Percentiles rank a stretch among this genome's conserved stretches.
phyloP scores from a whole-genome alignment of 64 coral and sea anemone species.

The Acropora tenuis region DNA sequence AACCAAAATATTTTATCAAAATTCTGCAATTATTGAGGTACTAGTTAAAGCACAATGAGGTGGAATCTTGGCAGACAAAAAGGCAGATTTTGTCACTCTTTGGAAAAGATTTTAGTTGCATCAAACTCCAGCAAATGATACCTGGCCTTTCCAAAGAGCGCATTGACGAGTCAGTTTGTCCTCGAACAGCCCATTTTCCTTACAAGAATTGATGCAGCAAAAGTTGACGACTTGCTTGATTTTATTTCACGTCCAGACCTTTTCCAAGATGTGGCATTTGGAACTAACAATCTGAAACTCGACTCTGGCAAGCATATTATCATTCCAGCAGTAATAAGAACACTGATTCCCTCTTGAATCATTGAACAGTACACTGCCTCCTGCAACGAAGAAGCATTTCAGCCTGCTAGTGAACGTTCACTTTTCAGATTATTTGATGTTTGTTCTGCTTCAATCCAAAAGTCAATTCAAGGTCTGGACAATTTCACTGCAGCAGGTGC shows the following conservation, averaged over 20 bases:
- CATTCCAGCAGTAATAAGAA: conserved; percentile 47
- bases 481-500: conserved; percentile 20
- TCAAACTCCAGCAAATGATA: conserved; percentile 48
- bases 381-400: background rate
- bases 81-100: background rate
- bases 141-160: conserved; percentile 49
- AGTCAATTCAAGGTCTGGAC: conserved; percentile 25
- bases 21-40: background rate
- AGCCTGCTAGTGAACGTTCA: conserved; percentile 29
- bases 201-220: conserved; percentile 24
- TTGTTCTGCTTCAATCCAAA: conserved; percentile 41
- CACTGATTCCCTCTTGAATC: conserved; percentile 17
- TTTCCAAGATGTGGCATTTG: conserved; percentile 35
- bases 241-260: conserved; percentile 21
- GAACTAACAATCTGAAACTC: conserved; percentile 32
- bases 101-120: background rate
- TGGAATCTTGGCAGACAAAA: background rate
- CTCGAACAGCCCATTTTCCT: background rate
- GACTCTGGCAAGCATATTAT: background rate
- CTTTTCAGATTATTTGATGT: conserved; percentile 39
- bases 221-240: conserved; percentile 33
- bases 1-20: too few relatives aligned
- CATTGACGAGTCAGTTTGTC: too few relatives aligned
- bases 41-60: background rate
- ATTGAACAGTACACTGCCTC: background rate